Evolutionary conservation across 2,797 vertebrate species (phyloP).

Genomic region (Acrossocheilus fasciatus): DNA sequence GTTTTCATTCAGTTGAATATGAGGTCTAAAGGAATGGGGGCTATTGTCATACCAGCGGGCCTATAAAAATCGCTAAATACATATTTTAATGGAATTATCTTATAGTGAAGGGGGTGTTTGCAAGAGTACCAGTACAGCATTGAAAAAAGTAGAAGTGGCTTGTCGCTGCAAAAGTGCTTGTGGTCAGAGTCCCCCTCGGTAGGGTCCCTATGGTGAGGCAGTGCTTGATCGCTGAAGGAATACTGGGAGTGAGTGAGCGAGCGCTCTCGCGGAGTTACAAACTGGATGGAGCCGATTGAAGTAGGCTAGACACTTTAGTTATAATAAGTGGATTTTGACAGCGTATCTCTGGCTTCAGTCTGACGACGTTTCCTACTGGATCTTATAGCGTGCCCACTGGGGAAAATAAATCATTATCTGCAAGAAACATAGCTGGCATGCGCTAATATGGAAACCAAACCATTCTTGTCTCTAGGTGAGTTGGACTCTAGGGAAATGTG

Average conservation of each 20-base stretch:
- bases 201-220: conserved; percentile 54
- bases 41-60: background rate
- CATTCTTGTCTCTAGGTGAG: conserved; percentile 87
- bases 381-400: conserved; percentile 33
- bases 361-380: conserved; percentile 48
- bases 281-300: conserved; percentile 50
- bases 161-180: conserved; percentile 54
- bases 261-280: conserved; percentile 47
- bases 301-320: conserved; percentile 51
- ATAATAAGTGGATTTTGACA: conserved; percentile 56
- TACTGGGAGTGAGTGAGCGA: conserved; percentile 39
- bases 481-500: conserved; percentile 58
- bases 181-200: conserved; percentile 60
- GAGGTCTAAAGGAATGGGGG: background rate
- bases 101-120: background rate
- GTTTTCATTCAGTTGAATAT: background rate
- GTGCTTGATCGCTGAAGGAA: conserved; percentile 50
- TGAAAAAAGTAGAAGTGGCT: background rate
- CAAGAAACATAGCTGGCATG: conserved; percentile 71
- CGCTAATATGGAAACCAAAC: conserved; percentile 87
- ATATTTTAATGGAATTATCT: background rate
- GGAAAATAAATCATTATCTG: conserved; percentile 42
- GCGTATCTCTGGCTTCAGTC: conserved; percentile 41
- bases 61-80: background rate
- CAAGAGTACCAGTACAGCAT: background rate